Evolutionary conservation across 2,797 vertebrate genomes (phyloP).

Genomic region (Tolypeutes matacus): DNA sequence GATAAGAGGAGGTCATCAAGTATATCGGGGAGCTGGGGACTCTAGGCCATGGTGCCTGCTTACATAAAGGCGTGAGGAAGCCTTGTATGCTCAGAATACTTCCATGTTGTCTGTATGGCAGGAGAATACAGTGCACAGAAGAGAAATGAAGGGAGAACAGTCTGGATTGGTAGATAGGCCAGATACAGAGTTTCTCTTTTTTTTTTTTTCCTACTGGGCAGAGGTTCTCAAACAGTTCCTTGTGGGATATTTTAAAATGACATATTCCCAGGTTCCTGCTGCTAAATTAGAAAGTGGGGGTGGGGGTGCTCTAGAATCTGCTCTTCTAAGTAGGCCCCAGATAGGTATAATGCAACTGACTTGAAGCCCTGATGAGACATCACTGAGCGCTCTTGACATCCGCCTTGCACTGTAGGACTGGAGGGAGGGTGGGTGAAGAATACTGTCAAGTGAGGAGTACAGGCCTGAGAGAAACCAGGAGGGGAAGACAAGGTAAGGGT

Average conservation of each 20-base stretch:
- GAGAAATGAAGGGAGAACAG: neutral
- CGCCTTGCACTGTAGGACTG: neutral
- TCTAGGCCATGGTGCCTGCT: neutral
- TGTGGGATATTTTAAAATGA: neutral
- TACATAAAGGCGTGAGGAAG: neutral
- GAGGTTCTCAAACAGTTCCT: slow-evolving; percentile 35
- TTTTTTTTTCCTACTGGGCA: neutral
- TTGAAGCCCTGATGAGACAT: neutral
- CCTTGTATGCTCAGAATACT: neutral
- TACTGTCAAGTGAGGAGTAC: too few relatives aligned
- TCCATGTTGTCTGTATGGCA: neutral
- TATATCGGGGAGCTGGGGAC: too few relatives aligned
- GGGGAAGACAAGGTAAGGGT: neutral
- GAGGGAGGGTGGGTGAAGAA: neutral
- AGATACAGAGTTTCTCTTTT: neutral
- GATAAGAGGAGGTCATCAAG: neutral
- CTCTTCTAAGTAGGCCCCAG: slow-evolving; percentile 15
- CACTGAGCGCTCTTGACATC: neutral
- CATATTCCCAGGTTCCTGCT: neutral
- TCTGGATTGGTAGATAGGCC: neutral
- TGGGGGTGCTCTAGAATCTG: neutral
- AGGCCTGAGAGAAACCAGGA: neutral
- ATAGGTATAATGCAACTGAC: neutral
- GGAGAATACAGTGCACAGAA: neutral
- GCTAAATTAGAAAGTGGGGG: neutral